Percentiles rank a stretch among this genome's conserved stretches.
Conservation (phyloP, 2,113 vertebrate genomes). For the Myotis lucifugus region DNA sequence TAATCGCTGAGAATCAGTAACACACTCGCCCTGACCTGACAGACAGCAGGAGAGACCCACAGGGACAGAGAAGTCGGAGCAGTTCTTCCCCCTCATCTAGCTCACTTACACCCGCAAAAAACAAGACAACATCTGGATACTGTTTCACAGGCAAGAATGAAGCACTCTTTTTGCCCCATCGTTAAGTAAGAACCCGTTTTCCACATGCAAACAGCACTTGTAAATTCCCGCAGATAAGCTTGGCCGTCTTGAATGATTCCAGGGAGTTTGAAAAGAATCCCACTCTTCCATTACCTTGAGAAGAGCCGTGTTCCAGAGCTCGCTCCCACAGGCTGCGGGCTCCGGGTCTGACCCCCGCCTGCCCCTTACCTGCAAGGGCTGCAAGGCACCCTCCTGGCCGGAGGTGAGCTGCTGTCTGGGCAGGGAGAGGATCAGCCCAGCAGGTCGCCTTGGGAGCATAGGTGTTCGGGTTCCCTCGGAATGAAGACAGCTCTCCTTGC, state of each 20-base stretch:
- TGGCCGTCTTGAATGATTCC: slow-evolving; percentile 59
- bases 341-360: slow-evolving; percentile 38
- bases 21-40: neutral
- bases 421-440: slow-evolving; percentile 59
- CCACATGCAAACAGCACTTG: slow-evolving; percentile 69
- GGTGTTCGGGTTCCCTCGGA: slow-evolving; percentile 53
- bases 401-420: slow-evolving; percentile 76
- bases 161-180: slow-evolving; percentile 49
- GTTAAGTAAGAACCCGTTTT: slow-evolving; percentile 70
- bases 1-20: neutral
- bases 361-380: slow-evolving; percentile 85
- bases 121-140: slow-evolving; percentile 65
- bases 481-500: slow-evolving; percentile 32
- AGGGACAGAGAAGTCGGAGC: slow-evolving; percentile 3
- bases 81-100: slow-evolving; percentile 33
- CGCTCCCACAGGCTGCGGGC: slow-evolving; percentile 52
- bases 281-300: slow-evolving; percentile 66
- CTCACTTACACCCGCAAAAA: slow-evolving; percentile 44
- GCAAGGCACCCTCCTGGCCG: slow-evolving; percentile 76
- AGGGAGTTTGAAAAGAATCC: slow-evolving; percentile 58
- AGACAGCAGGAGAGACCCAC: neutral
- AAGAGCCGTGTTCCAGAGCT: slow-evolving; percentile 58
- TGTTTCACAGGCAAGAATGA: slow-evolving; percentile 72
- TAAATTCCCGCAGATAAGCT: slow-evolving; percentile 70
- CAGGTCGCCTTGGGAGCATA: slow-evolving; percentile 69